Conservation (phyloP, 2,888 invertebrate genomes). For the Lathronympha strigana region DNA sequence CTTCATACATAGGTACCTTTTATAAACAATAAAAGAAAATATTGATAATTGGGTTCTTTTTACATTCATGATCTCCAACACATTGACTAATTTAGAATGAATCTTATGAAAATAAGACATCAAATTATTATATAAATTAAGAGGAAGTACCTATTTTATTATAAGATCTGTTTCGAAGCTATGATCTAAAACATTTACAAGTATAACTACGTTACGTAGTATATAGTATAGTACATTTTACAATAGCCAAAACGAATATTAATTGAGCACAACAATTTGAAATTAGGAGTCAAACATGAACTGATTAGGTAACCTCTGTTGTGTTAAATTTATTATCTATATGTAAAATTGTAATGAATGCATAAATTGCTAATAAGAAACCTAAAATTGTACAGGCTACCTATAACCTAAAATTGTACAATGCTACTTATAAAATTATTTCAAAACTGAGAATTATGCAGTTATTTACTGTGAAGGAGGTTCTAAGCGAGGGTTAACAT, state of each 20-base stretch:
- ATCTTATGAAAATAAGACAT: constrained; percentile 29
- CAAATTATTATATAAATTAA: constrained; percentile 26
- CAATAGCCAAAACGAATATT: constrained; percentile 37
- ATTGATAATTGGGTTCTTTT: constrained; percentile 35
- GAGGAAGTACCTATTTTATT: constrained; percentile 35
- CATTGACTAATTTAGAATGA: constrained; percentile 34
- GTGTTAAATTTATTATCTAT: constrained; percentile 33
- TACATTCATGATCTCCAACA: constrained; percentile 32
- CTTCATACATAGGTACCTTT: constrained; percentile 39
- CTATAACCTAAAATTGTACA: constrained; percentile 41
- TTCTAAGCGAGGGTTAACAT: constrained; percentile 34
- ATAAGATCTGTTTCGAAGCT: constrained; percentile 39
- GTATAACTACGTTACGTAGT: constrained; percentile 33
- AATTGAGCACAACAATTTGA: constrained; percentile 39
- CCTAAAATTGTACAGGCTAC: constrained; percentile 41
- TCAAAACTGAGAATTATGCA: constrained; percentile 39
- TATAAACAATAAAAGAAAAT: constrained; percentile 37
- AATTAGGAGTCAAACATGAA: constrained; percentile 29
- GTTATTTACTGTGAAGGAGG: constrained; percentile 29
- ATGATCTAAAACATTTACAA: constrained; percentile 42
- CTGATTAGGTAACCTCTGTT: constrained; percentile 33
- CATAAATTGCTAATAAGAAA: constrained; percentile 31
- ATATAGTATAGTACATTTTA: constrained; percentile 33
- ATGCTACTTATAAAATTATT: constrained; percentile 38
- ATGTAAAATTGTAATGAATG: constrained; percentile 34